Conservation (phyloP, 1,140 invertebrate genomes). For the Scaptomyza hsui region DNA sequence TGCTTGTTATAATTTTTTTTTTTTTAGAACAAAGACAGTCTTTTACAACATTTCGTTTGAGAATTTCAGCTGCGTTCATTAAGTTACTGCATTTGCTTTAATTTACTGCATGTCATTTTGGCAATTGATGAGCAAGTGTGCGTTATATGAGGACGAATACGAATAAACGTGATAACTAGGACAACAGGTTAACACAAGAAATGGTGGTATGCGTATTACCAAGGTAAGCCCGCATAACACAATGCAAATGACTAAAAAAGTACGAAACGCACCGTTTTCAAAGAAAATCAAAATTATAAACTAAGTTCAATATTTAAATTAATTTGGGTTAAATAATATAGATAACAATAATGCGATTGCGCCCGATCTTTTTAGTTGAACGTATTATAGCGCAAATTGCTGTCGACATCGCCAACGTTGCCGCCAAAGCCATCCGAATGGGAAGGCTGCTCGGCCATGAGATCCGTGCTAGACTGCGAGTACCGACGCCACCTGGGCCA, state of each 20-base stretch:
- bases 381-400: constrained; percentile 78
- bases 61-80: constrained; percentile 49
- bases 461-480: constrained; percentile 72
- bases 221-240: constrained; percentile 12
- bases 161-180: constrained; percentile 17
- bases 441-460: constrained; percentile 64
- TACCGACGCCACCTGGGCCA: constrained; percentile 62
- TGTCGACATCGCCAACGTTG: constrained; percentile 74
- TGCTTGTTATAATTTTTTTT: constrained; percentile 38
- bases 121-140: constrained; percentile 65
- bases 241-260: constrained; percentile 60
- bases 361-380: constrained; percentile 56
- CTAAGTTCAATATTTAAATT: constrained; percentile 59
- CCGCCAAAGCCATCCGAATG: constrained; percentile 41
- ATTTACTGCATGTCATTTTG: constrained; percentile 60
- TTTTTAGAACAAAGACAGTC: constrained; percentile 78
- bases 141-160: constrained; percentile 48
- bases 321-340: constrained; percentile 61
- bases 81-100: constrained; percentile 41
- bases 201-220: constrained; percentile 23
- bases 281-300: constrained; percentile 57
- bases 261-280: constrained; percentile 40
- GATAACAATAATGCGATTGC: constrained; percentile 53
- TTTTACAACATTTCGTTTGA: constrained; percentile 58
- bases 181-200: constrained; percentile 8